Evolutionary conservation across 2,888 invertebrate species (phyloP).

Genomic region (Alviniconcha strummeri): DNA sequence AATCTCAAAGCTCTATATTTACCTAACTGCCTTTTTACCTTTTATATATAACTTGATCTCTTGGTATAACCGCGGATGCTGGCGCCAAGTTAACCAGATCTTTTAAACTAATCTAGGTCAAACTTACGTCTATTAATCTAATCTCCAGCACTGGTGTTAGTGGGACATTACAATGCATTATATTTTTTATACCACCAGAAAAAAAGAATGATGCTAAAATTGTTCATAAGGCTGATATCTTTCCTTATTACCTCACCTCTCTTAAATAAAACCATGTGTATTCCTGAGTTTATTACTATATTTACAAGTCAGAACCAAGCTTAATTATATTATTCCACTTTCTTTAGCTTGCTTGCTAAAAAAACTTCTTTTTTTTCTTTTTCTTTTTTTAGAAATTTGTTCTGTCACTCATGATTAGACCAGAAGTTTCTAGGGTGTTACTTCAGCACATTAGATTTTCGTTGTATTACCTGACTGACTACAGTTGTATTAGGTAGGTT

Average conservation of each 20-base stretch:
- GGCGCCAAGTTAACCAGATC: constrained; percentile 52
- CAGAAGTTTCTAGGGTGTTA: neutral
- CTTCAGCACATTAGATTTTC: constrained; percentile 23
- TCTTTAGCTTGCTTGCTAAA: neutral
- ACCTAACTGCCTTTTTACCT: constrained; percentile 29
- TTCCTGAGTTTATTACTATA: neutral
- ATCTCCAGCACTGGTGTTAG: constrained; percentile 32
- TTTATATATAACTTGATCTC: constrained; percentile 39
- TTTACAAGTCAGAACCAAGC: constrained; percentile 29
- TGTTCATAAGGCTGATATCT: neutral
- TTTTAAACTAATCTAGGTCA: constrained; percentile 12
- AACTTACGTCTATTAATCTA: constrained; percentile 27
- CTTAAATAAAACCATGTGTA: constrained; percentile 25
- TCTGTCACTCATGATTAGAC: neutral
- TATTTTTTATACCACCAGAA: constrained; percentile 24
- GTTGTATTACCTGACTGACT: no score
- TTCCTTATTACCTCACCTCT: neutral
- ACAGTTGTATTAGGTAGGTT: no score
- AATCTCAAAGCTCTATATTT: neutral
- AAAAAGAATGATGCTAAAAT: constrained; percentile 15
- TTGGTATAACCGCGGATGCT: constrained; percentile 61
- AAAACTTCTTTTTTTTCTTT: neutral
- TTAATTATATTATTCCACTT: neutral
- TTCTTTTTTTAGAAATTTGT: neutral
- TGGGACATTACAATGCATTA: constrained; percentile 21